These are phyloP conservation scores for Pentamera pediparva DNA, from an alignment of 53 echinoderm and acorn worm species.

Conservation along the genomic window DNA sequence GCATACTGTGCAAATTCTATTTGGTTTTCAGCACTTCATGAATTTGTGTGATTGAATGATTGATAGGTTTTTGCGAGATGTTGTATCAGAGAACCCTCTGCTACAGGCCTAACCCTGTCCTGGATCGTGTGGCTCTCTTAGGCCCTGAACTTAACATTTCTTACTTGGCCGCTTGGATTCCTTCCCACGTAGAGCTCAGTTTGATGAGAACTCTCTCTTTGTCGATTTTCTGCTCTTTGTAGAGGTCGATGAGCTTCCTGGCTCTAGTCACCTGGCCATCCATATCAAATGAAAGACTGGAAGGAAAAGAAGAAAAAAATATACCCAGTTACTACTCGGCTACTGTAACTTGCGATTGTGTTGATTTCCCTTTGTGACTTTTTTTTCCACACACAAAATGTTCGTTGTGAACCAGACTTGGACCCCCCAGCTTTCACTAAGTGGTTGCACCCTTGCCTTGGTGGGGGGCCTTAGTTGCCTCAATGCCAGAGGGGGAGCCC, in stretches of 20 bases:
- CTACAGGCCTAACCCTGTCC: too few species aligned
- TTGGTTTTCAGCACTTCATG: neutral
- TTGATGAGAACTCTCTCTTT: slow-evolving; percentile 92
- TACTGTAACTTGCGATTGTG: neutral
- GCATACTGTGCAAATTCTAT: neutral
- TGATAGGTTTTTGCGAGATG: too few species aligned
- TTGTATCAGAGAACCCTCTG: too few species aligned
- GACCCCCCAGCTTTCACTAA: too few species aligned
- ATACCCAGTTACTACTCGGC: neutral
- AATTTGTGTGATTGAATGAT: neutral
- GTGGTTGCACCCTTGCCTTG: too few species aligned
- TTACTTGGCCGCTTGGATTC: slow-evolving; percentile 93
- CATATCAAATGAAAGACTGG: slow-evolving; percentile 79
- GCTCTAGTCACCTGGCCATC: slow-evolving; percentile 74
- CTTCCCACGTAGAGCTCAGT: slow-evolving; percentile 96
- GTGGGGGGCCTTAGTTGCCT: too few species aligned
- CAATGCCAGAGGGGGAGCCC: too few species aligned
- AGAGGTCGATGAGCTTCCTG: slow-evolving; percentile 54
- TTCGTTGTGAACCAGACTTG: too few species aligned
- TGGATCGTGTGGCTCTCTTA: neutral
- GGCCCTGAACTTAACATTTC: neutral
- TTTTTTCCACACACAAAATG: neutral
- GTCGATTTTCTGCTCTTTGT: slow-evolving; percentile 54
- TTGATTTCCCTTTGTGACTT: too few species aligned
- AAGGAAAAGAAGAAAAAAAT: neutral